Evolutionary conservation across 2,113 vertebrate species (phyloP), one percentile per base, ranked within the genome.

Genomic region (Mustelus asterias): DNA sequence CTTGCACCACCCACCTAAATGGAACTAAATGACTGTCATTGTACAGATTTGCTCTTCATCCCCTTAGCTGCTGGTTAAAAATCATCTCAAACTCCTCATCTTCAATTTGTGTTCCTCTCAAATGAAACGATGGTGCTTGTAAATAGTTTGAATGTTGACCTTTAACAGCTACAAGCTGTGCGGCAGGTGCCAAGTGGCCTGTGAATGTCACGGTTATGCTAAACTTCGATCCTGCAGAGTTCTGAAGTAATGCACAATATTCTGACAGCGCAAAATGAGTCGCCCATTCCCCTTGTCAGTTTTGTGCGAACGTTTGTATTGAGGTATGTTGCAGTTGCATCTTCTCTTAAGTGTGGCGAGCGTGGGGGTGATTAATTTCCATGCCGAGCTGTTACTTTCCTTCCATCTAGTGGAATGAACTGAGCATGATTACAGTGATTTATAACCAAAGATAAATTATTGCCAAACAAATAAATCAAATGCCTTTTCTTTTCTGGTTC

Each of bases 381-480:
- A 54, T 76, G 37, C 94, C 24, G 24, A 95, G 94, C 94, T 72
- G 94, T 72, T 95, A 95, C 94, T 95, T 95, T 95, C 94, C 94
- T 95, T 95, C 67, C 67, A 95, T 76, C 94, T 95, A 95, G 67
- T 95, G 94, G 94, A 95, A 95, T 95, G 94, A 95, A 95, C 69
- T 95, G 94, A 69, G 94, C 48, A 67, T 95, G 94, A 95, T 95
- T 95, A 95, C 94, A 95, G 94, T 95, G 94, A 95, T 95, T 76
- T 95, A 95, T 95, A 95, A 95, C 94, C 94, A 95, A 95, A 95
- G 94, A 95, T 95, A 95, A 95, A 95, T 95, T 95, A 95, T 95
- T 95, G 44, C 94, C 69, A 54, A 69, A 95, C 41, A 76, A 72
- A 95, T 95, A 95, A 95, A 95, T 95, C 94, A 95, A 70, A 95